Conservation (phyloP, 2,113 vertebrate species). For the Suricata suricatta region DNA sequence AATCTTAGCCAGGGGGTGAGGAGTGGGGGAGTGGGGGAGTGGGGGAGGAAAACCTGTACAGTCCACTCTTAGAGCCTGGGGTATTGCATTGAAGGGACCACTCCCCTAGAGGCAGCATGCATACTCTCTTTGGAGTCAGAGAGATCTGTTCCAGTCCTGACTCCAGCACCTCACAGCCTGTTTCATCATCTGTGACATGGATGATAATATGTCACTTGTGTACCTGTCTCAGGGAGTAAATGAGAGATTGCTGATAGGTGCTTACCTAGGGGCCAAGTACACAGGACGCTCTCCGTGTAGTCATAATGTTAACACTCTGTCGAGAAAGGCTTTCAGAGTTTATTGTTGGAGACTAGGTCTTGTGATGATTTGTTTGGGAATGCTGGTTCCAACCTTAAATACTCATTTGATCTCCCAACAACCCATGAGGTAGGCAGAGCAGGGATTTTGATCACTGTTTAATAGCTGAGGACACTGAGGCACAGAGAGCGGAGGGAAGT, state of each 20-base stretch:
- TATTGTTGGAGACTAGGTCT: background rate
- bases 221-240: background rate
- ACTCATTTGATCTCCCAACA: background rate
- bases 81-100: background rate
- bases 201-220: background rate
- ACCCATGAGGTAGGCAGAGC: background rate
- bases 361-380: background rate
- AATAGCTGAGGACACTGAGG: background rate
- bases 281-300: background rate
- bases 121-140: background rate
- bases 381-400: background rate
- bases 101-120: background rate
- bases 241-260: background rate
- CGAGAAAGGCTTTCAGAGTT: background rate
- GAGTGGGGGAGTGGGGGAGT: no score
- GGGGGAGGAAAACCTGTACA: background rate
- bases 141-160: background rate
- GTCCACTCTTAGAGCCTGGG: background rate
- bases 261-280: background rate
- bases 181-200: background rate
- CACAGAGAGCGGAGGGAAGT: background rate
- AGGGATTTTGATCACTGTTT: background rate
- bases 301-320: rapidly evolving
- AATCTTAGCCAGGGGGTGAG: rapidly evolving
- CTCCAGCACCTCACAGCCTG: background rate